These are phyloP conservation scores for Abramis brama DNA, from an alignment of 2,113 vertebrate genomes.

Conservation along the genomic window DNA sequence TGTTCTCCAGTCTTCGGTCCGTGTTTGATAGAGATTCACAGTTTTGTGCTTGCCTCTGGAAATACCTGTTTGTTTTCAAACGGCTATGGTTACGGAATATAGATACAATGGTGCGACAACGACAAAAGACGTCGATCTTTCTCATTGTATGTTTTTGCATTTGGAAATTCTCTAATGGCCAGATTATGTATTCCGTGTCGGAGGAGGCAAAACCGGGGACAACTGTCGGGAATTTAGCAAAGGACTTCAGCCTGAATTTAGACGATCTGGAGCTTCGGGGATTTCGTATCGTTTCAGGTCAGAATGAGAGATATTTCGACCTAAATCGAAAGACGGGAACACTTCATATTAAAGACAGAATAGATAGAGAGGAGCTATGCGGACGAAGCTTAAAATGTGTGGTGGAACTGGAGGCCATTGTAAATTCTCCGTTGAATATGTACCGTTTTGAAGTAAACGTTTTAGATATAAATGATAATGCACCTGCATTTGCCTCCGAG, in stretches of 20 bases:
- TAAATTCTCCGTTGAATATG: constrained; percentile 53
- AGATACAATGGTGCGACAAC: no score
- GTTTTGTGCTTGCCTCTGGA: no score
- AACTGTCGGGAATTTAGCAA: constrained; percentile 60
- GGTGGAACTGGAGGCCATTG: constrained; percentile 49
- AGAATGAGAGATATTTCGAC: constrained; percentile 57
- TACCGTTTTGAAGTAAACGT: constrained; percentile 59
- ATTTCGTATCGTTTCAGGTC: constrained; percentile 53
- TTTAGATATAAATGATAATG: constrained; percentile 60
- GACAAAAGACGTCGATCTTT: no score
- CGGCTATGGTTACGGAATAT: no score
- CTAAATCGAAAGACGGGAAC: constrained; percentile 60
- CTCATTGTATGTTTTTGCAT: neutral
- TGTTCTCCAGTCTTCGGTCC: no score
- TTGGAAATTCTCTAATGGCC: constrained; percentile 21
- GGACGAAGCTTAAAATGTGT: constrained; percentile 45
- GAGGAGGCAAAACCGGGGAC: constrained; percentile 56
- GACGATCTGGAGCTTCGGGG: constrained; percentile 47
- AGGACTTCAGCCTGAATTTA: constrained; percentile 58
- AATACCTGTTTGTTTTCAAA: no score
- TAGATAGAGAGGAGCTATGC: constrained; percentile 61
- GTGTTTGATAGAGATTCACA: no score
- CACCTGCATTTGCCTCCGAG: constrained; percentile 20
- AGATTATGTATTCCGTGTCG: constrained; percentile 53
- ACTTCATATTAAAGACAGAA: constrained; percentile 53